Base-by-base conservation (phyloP, 2,797 vertebrate genomes). In the Megalops cyprinoides region DNA sequence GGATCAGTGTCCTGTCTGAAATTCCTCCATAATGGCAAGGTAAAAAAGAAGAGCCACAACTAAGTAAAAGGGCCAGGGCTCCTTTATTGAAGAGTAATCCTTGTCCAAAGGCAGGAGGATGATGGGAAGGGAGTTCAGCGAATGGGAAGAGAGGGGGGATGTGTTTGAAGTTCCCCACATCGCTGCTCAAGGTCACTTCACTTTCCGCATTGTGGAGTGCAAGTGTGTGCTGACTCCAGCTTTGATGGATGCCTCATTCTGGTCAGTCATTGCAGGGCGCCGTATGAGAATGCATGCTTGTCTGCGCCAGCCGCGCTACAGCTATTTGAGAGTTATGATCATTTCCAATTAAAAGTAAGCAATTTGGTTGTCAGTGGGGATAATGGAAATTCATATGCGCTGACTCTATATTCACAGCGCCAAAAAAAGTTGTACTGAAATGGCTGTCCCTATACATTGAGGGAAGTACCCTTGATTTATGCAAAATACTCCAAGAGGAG, bases 101-200 rank as follows among this genome's bases (percentile, higher is more conserved):
- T 60, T 37, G 31, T 42, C 79, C 74, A 77, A 75, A 82, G 76
- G 73, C 31, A 42, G 55, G 48, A 76, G 74, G 42, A 81, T 84
- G 74, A 80, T 82, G 74, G 74, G 82, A 85, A 51, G n/a, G 34
- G 46, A 84, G 28, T 0, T 23, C n/a, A 53, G 39, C 31, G 48
- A 31, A 39, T 49, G 34, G 56, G 85, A 80, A 77, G 76, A 81
- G 28, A 80, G 67, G 62, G 82, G 81, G 81, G 76, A 83, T 20
- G 46, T 73, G 83, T 87, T 86, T 85, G 85, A 90, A 88, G 85
- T 86, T 84, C 87, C 79, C 83, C 80, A 62, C n/a, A n/a, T 86
- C 88, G 83, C 76, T 80, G 78, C 84, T 88, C 83, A 89, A 91
- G 91, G 91, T 92, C 90, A 92, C 87, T 87, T 88, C 90, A 76